phyloP scores from a whole-genome alignment of 2,888 invertebrate species.

The Drosophila nr. fundita region DNA sequence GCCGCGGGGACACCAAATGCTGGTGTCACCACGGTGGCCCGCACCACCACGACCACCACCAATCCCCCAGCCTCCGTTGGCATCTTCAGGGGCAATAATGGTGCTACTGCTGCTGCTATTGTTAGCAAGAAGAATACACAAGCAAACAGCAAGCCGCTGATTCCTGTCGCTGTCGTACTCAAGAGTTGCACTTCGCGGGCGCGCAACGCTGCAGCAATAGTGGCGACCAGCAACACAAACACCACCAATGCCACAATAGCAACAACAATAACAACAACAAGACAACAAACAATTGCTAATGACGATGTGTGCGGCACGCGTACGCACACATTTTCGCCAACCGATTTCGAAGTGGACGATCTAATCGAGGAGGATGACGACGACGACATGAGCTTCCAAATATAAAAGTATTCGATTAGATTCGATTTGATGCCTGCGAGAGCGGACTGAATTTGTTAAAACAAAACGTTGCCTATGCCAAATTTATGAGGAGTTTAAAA shows the following conservation, averaged over 20 bases:
- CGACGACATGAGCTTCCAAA: slow-evolving; percentile 42
- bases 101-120: background rate
- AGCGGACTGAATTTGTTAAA: slow-evolving; percentile 51
- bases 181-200: slow-evolving; percentile 39
- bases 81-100: background rate
- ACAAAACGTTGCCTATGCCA: slow-evolving; percentile 64
- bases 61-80: background rate
- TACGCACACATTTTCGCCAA: slow-evolving; percentile 53
- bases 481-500: slow-evolving; percentile 35
- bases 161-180: slow-evolving; percentile 34
- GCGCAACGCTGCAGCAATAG: slow-evolving; percentile 17
- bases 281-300: too few relatives aligned
- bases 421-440: background rate
- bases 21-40: background rate
- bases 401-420: slow-evolving; percentile 23
- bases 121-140: background rate
- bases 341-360: slow-evolving; percentile 78
- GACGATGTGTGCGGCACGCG: too few relatives aligned
- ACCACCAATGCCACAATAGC: slow-evolving; percentile 13
- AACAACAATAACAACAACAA: too few relatives aligned
- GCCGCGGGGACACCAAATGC: slow-evolving; percentile 13
- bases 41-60: slow-evolving; percentile 1
- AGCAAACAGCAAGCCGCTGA: slow-evolving; percentile 16
- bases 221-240: slow-evolving; percentile 7
- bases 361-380: slow-evolving; percentile 80